Evolutionary conservation across 1,140 invertebrate genomes (phyloP), one percentile per base, ranked within the genome.

Genomic region (Leucophenga varia): DNA sequence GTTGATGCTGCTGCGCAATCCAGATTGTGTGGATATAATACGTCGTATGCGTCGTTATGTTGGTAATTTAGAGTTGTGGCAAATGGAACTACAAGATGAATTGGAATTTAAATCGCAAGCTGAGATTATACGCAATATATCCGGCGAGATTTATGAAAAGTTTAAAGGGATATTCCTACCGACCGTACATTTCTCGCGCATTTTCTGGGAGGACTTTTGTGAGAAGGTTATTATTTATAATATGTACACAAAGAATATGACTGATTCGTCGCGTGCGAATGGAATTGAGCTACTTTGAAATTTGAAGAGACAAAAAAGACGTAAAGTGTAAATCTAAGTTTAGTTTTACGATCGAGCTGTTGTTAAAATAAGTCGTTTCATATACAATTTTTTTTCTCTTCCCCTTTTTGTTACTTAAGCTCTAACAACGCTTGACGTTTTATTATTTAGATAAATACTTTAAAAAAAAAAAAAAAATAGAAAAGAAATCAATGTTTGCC

Each of bases 1-100:
- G n/a, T 61, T 91, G 2, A 90, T 91, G 85, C 72, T 93, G 20
- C 85, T 90, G 54, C 93, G 91, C 68, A 87, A 93, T 78, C 85
- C 89, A 1, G 81, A 86, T 45, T 82, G 89, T 43, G 81, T 92
- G 44, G 84, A 88, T 59, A 91, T 84, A 2, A 77, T 87, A 8
- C 85, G 84, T 61, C 81, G 83, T 54, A 76, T 86, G 59, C 64
- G 85, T 36, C 77, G 79, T 41, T 89, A 88, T 65, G 79, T 89
- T 32, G 88, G 88, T 8, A 90, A 90, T 72, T 71, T 82, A 3
- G 71, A 77, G 17, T 79, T 82, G 17, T 90, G 87, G 87, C 82
- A 84, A 45, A 63, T 88, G 18, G 79, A 57, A n/a, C 81, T 81
- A 8, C 79, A 82, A 31, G 81, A 85, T 47, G 75, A 77, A 30